Percentiles rank a stretch among this genome's conserved stretches.
These are phyloP conservation scores for Oreonectes daqikongensis DNA, from an alignment of 2,797 vertebrate species.

Conservation along the genomic window DNA sequence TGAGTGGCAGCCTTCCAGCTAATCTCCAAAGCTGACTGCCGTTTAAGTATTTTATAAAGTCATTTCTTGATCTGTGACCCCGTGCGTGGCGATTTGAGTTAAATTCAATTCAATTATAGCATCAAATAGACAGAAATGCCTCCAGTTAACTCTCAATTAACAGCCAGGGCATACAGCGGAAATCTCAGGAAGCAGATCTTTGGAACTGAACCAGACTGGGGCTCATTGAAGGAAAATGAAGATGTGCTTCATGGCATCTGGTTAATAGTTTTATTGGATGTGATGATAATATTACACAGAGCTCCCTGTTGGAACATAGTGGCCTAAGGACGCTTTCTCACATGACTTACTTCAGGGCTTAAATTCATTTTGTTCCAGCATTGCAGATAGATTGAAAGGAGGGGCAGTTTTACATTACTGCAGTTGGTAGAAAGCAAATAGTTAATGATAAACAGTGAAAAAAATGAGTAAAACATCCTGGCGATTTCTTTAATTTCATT, in stretches of 20 bases:
- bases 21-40: no score
- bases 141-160: neutral
- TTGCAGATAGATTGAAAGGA: neutral
- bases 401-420: no score
- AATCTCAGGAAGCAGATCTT: slow-evolving; percentile 8
- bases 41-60: neutral
- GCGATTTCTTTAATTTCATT: no score
- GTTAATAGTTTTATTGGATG: slow-evolving; percentile 30
- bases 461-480: no score
- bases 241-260: slow-evolving; percentile 17
- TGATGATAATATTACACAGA: slow-evolving; percentile 29
- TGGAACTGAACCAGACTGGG: neutral
- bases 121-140: neutral
- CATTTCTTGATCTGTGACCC: neutral
- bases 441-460: no score
- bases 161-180: neutral
- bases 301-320: slow-evolving; percentile 10
- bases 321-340: neutral
- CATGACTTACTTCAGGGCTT: neutral
- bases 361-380: neutral
- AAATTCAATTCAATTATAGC: neutral
- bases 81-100: neutral
- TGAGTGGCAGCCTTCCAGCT: no score
- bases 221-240: slow-evolving; percentile 30
- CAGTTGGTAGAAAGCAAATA: no score